A percentile compares a stretch with the other conserved stretches of the same genome.
Evolutionary conservation across 1,140 invertebrate species (phyloP).

Genomic region (Aphaenogaster floridana): DNA sequence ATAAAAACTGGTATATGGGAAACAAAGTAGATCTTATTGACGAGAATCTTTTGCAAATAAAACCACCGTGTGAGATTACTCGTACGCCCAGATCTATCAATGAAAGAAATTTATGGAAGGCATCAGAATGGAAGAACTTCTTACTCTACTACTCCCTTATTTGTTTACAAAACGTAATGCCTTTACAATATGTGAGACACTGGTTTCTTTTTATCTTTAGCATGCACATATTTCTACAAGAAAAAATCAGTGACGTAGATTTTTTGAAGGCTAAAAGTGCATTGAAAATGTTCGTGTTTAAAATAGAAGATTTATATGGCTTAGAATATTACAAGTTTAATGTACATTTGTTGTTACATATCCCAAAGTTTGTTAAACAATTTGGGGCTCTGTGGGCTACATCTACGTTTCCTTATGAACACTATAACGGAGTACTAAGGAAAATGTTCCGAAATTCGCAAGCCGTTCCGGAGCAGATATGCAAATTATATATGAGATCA

Average conservation of each 20-base stretch:
- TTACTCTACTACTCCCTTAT: conserved; percentile 28
- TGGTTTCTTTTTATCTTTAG: conserved; percentile 9
- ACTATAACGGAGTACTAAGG: conserved; percentile 8
- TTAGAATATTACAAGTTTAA: conserved; percentile 36
- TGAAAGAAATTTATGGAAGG: conserved; percentile 43
- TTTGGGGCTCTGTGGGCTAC: conserved; percentile 59
- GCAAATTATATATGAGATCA: conserved; percentile 31
- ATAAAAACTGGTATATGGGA: conserved; percentile 4
- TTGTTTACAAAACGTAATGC: conserved; percentile 30
- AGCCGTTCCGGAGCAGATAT: conserved; percentile 17
- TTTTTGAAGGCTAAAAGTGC: not conserved
- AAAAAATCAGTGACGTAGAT: conserved; percentile 14
- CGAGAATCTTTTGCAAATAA: conserved; percentile 12
- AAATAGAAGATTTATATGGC: conserved; percentile 37
- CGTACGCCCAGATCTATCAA: conserved; percentile 7
- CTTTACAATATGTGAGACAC: conserved; percentile 29
- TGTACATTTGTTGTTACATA: conserved; percentile 37
- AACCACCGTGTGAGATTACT: conserved; percentile 17
- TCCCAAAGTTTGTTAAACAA: conserved; percentile 15
- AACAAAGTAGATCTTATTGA: conserved; percentile 14
- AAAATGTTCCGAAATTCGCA: conserved; percentile 23
- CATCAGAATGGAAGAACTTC: conserved; percentile 22
- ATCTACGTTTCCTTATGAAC: conserved; percentile 63
- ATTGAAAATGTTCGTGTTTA: conserved; percentile 21
- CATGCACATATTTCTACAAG: conserved; percentile 26